phyloP scores from a whole-genome alignment of 2,113 vertebrate genomes.

The Cinclus mexicanus region DNA sequence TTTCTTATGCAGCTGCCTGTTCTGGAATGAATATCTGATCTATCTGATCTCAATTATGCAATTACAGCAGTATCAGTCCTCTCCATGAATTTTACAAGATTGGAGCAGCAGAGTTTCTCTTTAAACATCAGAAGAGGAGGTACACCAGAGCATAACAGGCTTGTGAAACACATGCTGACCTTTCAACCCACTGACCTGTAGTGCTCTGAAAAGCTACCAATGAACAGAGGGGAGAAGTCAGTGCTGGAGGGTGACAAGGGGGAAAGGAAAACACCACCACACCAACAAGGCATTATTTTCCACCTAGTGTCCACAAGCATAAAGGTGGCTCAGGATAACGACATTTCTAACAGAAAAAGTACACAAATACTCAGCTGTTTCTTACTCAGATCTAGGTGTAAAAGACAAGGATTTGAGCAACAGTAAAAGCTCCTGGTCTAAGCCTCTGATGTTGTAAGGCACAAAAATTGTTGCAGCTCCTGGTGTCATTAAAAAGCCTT shows the following conservation, averaged over 20 bases:
- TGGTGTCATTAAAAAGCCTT: neutral
- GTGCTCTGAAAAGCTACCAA: neutral
- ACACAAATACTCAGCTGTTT: neutral
- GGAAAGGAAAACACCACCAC: neutral
- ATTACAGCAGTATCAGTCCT: neutral
- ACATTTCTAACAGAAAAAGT: neutral
- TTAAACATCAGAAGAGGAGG: neutral
- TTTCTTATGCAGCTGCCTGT: neutral
- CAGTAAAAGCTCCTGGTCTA: neutral
- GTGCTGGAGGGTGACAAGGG: neutral
- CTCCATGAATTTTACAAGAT: neutral
- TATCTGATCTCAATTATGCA: neutral
- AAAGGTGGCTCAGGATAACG: neutral
- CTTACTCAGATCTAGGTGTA: neutral
- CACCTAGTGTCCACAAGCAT: neutral
- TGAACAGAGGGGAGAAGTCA: neutral
- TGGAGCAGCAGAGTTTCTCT: neutral
- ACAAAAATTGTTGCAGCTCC: neutral
- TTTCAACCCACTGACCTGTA: neutral
- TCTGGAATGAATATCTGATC: neutral
- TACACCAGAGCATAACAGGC: neutral
- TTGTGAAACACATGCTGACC: neutral
- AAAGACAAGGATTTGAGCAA: neutral
- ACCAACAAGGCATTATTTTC: neutral
- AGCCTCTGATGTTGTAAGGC: neutral